phyloP scores from a whole-genome alignment of 2,113 vertebrate species.

The Psettodes erumei region DNA sequence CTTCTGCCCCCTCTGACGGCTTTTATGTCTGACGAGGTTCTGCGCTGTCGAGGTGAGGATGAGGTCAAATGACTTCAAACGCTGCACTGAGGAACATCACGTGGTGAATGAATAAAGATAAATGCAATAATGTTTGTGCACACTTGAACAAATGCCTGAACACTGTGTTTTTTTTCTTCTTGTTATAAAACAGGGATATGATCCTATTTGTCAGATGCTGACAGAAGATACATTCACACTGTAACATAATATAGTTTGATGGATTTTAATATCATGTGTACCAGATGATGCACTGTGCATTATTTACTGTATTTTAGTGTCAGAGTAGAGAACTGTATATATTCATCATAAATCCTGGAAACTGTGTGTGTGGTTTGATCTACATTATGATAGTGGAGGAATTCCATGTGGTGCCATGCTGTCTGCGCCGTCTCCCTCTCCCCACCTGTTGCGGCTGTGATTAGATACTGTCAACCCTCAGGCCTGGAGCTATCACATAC shows the following conservation, averaged over 20 bases:
- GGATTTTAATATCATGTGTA: background rate
- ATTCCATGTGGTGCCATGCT: constrained; percentile 74
- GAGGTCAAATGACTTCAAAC: constrained; percentile 69
- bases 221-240: background rate
- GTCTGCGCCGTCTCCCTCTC: constrained; percentile 68
- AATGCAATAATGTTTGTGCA: constrained; percentile 42
- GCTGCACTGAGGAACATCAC: constrained; percentile 3
- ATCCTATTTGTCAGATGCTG: background rate
- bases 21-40: constrained; percentile 68
- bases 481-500: constrained; percentile 65
- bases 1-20: constrained; percentile 49
- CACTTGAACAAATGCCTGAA: constrained; percentile 23
- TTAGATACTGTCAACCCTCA: constrained; percentile 74
- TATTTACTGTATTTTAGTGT: constrained; percentile 16
- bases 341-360: constrained; percentile 39
- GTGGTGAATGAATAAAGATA: constrained; percentile 38
- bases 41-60: constrained; percentile 58
- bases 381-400: constrained; percentile 58
- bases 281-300: background rate
- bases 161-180: constrained; percentile 17
- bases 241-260: constrained; percentile 7
- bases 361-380: constrained; percentile 62
- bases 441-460: constrained; percentile 77
- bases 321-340: background rate
- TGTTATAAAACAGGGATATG: constrained; percentile 19